Conservation (phyloP, 2,797 vertebrate genomes). For the Botia kubotai region DNA sequence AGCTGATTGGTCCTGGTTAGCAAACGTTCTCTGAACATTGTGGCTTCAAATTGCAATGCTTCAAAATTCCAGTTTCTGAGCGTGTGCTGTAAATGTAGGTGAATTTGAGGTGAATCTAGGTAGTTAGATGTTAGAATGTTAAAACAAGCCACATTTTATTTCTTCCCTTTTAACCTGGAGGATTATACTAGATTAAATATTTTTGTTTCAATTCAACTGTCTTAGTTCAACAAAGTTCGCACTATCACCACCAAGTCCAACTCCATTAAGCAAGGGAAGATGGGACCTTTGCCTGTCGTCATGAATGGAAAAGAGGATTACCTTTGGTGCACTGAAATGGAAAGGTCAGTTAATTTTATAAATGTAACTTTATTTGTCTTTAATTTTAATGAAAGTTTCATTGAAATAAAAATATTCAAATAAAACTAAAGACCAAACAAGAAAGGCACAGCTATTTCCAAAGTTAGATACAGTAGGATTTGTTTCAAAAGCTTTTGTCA, state of each 20-base stretch:
- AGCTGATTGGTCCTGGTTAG: no score
- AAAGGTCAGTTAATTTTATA: conserved; percentile 70
- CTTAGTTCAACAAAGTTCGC: conserved; percentile 81
- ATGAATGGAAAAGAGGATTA: conserved; percentile 83
- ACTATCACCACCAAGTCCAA: conserved; percentile 83
- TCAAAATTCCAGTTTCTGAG: no score
- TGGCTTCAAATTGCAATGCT: no score
- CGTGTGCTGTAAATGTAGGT: no score
- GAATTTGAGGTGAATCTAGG: neutral
- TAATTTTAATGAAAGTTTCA: neutral
- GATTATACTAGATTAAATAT: neutral
- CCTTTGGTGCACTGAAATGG: conserved; percentile 82
- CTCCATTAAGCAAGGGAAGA: conserved; percentile 79
- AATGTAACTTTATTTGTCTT: neutral
- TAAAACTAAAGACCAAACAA: no score
- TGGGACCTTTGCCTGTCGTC: conserved; percentile 74
- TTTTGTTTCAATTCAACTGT: conserved; percentile 17
- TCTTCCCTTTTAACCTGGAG: neutral
- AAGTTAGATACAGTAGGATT: neutral
- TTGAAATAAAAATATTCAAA: no score
- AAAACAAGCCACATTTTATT: neutral
- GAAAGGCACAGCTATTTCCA: no score
- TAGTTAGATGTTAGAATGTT: neutral
- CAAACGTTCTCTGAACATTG: no score
- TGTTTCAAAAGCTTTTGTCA: neutral